Evolutionary conservation across 53 echinoderm and acorn worm genomes (phyloP).

Genomic region (Pentamera pediparva): DNA sequence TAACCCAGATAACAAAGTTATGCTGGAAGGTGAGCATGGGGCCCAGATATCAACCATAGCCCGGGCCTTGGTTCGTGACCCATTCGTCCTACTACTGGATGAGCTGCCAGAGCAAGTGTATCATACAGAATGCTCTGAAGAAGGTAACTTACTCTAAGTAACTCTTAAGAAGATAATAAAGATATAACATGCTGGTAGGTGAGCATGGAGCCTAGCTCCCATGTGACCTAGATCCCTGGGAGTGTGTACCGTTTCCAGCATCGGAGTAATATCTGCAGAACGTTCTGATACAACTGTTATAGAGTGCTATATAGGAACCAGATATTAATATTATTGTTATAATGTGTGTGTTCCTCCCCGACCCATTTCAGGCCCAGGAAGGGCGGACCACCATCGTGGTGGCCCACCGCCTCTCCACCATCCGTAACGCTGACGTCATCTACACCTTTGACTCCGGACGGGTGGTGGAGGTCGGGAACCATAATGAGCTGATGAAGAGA

Average conservation of each 20-base stretch:
- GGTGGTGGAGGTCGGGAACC: conserved; percentile 58
- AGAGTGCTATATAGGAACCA: too few species aligned
- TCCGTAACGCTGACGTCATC: conserved; percentile 67
- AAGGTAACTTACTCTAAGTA: conserved; percentile 46
- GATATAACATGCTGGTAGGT: conserved; percentile 83
- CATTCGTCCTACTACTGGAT: conserved; percentile 81
- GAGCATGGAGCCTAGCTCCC: conserved; percentile 32
- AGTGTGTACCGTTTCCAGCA: too few species aligned
- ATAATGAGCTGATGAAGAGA: conserved; percentile 60
- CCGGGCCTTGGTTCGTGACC: conserved; percentile 90
- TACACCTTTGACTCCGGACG: conserved; percentile 54
- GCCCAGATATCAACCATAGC: conserved; percentile 97
- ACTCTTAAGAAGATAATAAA: conserved; percentile 41
- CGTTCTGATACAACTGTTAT: too few species aligned
- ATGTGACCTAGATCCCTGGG: neutral
- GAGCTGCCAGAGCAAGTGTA: conserved; percentile 86
- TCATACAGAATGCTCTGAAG: conserved; percentile 88
- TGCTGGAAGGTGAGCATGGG: conserved; percentile 91
- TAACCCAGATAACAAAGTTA: too few species aligned
- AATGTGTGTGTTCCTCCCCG: neutral
- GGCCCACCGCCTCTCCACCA: conserved; percentile 69
- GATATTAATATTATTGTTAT: neutral
- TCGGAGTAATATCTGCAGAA: too few species aligned
- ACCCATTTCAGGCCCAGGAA: conserved; percentile 49
- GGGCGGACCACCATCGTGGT: conserved; percentile 68